A percentile compares a stretch with the other conserved stretches of the same genome.
Conservation (phyloP, 2,113 vertebrate species). For the Calidris pygmaea region DNA sequence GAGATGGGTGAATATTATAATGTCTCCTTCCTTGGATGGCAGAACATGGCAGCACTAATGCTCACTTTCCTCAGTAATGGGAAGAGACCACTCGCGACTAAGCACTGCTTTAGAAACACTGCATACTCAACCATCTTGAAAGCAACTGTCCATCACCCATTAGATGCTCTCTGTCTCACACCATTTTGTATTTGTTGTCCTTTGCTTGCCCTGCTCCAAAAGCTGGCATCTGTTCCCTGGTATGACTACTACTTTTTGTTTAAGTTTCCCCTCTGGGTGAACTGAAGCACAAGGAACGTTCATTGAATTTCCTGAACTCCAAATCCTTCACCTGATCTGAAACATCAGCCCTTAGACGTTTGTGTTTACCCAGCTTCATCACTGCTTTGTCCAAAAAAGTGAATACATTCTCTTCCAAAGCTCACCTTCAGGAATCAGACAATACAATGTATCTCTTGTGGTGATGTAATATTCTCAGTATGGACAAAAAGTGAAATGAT, state of each 20-base stretch:
- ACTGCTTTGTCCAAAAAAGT: not conserved
- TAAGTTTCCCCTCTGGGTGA: not conserved
- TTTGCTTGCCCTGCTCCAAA: not conserved
- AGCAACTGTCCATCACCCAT: not conserved
- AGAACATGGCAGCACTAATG: not conserved
- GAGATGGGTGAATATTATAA: not conserved
- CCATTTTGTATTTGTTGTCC: not conserved
- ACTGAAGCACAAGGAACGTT: not conserved
- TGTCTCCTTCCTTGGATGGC: not conserved
- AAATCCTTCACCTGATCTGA: not conserved
- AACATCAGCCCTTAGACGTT: not conserved
- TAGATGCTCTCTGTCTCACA: not conserved
- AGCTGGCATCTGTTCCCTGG: not conserved
- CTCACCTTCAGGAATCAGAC: not conserved
- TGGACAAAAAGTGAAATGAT: not conserved
- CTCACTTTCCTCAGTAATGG: not conserved
- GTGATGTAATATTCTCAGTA: not conserved
- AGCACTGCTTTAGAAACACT: not conserved
- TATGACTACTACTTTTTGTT: not conserved
- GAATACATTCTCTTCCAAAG: not conserved
- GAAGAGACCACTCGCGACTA: not conserved
- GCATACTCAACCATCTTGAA: not conserved
- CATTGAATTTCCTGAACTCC: not conserved
- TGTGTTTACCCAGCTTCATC: not conserved
- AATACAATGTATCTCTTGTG: not conserved